These are phyloP conservation scores for Campoletis raptor DNA, from an alignment of 2,888 invertebrate species.

Conservation along the genomic window DNA sequence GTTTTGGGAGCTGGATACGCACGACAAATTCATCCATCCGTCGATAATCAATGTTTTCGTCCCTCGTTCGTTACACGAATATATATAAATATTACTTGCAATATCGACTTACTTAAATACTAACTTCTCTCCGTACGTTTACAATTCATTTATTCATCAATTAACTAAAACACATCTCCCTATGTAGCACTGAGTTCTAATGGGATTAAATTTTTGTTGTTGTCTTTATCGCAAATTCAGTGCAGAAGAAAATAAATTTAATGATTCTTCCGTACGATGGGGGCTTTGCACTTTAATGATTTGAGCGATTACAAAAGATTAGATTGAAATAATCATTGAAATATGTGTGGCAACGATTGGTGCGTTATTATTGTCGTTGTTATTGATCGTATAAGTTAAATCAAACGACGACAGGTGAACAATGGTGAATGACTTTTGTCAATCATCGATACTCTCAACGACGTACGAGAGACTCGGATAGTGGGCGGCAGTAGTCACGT, in stretches of 20 bases:
- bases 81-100: constrained; percentile 82
- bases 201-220: constrained; percentile 58
- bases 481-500: constrained; percentile 49
- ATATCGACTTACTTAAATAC: constrained; percentile 80
- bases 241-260: constrained; percentile 48
- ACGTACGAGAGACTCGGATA: constrained; percentile 44
- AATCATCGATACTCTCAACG: constrained; percentile 36
- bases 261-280: constrained; percentile 55
- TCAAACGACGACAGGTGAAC: background rate
- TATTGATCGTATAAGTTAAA: constrained; percentile 33
- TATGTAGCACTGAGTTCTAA: constrained; percentile 52
- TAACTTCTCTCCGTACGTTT: constrained; percentile 59
- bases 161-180: constrained; percentile 61
- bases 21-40: constrained; percentile 78
- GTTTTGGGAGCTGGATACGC: constrained; percentile 76
- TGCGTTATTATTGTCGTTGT: constrained; percentile 52
- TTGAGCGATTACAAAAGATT: constrained; percentile 52
- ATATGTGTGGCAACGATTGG: constrained; percentile 1
- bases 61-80: constrained; percentile 81
- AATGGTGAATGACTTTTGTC: constrained; percentile 10
- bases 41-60: constrained; percentile 76
- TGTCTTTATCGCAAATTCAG: constrained; percentile 69
- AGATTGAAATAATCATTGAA: background rate
- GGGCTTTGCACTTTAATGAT: constrained; percentile 11
- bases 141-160: constrained; percentile 68